Evolutionary conservation across 2,888 invertebrate species (phyloP).

Genomic region (Pogonocherus hispidulus): DNA sequence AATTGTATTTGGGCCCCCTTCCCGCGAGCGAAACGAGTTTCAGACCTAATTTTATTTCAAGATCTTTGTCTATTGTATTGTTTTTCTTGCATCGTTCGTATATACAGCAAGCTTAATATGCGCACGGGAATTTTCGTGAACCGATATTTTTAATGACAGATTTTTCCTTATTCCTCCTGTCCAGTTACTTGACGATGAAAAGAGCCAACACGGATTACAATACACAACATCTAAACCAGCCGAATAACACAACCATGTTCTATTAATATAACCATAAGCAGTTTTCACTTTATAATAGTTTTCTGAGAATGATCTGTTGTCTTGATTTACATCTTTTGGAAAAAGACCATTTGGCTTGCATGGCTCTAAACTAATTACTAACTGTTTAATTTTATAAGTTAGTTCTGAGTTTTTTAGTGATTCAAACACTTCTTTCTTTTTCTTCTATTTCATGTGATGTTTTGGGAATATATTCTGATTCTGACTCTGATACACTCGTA

Average conservation of each 20-base stretch:
- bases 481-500: too few relatives aligned
- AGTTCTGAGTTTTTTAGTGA: too few relatives aligned
- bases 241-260: slow-evolving; percentile 6
- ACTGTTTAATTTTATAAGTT: too few relatives aligned
- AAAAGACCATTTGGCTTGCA: too few relatives aligned
- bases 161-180: slow-evolving; percentile 39
- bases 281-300: background rate
- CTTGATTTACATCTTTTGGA: background rate
- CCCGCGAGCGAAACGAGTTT: too few relatives aligned
- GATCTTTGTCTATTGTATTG: slow-evolving; percentile 40
- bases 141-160: slow-evolving; percentile 43
- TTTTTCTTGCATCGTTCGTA: slow-evolving; percentile 50
- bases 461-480: too few relatives aligned
- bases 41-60: slow-evolving; percentile 38
- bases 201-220: slow-evolving; percentile 11
- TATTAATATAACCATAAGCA: background rate
- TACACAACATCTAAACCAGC: slow-evolving; percentile 5
- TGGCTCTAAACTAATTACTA: too few relatives aligned
- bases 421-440: too few relatives aligned
- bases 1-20: too few relatives aligned
- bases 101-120: slow-evolving; percentile 44
- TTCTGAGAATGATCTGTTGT: slow-evolving; percentile 3
- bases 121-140: slow-evolving; percentile 27
- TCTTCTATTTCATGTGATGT: too few relatives aligned
- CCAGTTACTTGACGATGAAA: background rate